Evolutionary conservation across 1,140 invertebrate species (phyloP).

Genomic region (Drosophila orena): DNA sequence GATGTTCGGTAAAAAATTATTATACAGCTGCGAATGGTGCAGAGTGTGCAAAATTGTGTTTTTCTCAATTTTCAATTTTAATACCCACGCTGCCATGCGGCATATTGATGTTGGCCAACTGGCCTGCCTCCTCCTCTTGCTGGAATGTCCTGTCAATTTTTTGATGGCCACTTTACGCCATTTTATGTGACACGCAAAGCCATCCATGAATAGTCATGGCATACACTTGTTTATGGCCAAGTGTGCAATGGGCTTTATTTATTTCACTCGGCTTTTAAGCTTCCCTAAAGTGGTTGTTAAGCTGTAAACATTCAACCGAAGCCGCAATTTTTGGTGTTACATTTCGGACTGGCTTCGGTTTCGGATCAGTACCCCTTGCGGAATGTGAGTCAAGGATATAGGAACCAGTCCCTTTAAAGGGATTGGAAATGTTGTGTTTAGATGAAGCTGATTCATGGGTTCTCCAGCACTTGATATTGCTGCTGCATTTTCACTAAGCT

Average conservation of each 20-base stretch:
- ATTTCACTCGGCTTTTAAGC: slow-evolving; percentile 14
- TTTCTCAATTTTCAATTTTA: slow-evolving; percentile 73
- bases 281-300: slow-evolving; percentile 42
- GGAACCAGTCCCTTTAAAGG: not conserved
- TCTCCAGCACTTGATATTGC: too few species aligned
- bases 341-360: not conserved
- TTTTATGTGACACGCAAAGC: slow-evolving; percentile 65
- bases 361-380: not conserved
- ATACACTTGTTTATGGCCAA: slow-evolving; percentile 55
- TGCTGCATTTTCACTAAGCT: too few species aligned
- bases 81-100: slow-evolving; percentile 39
- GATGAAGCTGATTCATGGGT: too few species aligned
- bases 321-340: slow-evolving; percentile 12
- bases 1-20: slow-evolving; percentile 65
- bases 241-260: slow-evolving; percentile 39
- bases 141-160: slow-evolving; percentile 65
- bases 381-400: not conserved
- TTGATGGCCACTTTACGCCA: slow-evolving; percentile 71
- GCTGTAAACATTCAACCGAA: slow-evolving; percentile 19
- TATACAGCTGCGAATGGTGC: slow-evolving; percentile 29
- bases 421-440: too few species aligned
- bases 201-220: slow-evolving; percentile 57
- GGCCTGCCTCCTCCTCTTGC: not conserved
- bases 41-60: slow-evolving; percentile 70
- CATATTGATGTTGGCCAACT: not conserved